Conservation (phyloP, 64 coral and sea anemone species). For the Catalaphyllia jardinei region DNA sequence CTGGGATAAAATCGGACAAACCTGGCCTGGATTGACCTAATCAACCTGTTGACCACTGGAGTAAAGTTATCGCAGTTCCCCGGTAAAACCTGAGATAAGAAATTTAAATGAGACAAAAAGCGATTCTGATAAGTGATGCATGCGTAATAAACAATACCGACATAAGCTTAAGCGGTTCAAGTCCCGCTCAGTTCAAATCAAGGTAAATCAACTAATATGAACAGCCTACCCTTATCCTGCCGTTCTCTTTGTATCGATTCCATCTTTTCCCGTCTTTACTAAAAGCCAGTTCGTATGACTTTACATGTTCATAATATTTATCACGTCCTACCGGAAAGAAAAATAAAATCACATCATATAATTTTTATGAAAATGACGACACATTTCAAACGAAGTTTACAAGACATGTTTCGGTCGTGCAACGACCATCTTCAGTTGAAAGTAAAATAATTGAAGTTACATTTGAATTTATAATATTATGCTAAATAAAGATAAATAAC, state of each 20-base stretch:
- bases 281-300: conserved; percentile 62
- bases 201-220: not conserved
- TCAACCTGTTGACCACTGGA: conserved; percentile 58
- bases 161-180: too few species aligned
- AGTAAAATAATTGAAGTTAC: too few species aligned
- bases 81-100: conserved; percentile 39
- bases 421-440: too few species aligned
- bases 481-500: too few species aligned
- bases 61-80: conserved; percentile 79
- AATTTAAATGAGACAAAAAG: not conserved
- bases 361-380: too few species aligned
- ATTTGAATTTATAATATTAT: too few species aligned
- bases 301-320: conserved; percentile 65
- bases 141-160: not conserved
- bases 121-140: not conserved
- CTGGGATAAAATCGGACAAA: conserved; percentile 75
- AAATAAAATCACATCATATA: not conserved
- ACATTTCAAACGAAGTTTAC: too few species aligned
- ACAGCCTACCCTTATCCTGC: conserved; percentile 29
- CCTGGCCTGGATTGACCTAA: conserved; percentile 39
- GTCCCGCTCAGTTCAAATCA: too few species aligned
- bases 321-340: conserved; percentile 40
- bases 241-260: conserved; percentile 66
- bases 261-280: conserved; percentile 62
- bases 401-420: too few species aligned